Evolutionary conservation across 2,113 vertebrate genomes (phyloP).

Genomic region (Malurus alboscapulatus): DNA sequence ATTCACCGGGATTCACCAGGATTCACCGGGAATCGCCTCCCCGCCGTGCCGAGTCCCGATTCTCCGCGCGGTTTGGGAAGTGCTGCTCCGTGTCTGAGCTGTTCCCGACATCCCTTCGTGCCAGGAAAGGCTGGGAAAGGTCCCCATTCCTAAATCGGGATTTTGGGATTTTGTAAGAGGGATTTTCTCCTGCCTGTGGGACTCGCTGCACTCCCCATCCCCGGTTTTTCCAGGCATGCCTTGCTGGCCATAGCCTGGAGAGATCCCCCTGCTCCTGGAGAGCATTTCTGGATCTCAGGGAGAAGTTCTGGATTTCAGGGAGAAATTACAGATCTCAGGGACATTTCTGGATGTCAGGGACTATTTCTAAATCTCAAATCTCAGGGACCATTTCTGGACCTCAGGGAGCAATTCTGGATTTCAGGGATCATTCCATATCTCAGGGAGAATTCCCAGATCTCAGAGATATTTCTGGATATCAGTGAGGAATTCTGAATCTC

Average conservation of each 20-base stretch:
- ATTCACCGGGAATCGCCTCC: background rate
- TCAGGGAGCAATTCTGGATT: background rate
- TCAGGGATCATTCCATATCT: too few relatives aligned
- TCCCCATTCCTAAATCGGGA: background rate
- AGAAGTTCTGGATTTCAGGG: too few relatives aligned
- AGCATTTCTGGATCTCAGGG: background rate
- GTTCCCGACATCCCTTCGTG: fast-evolving
- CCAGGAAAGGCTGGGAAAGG: fast-evolving
- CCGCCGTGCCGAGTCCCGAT: fast-evolving
- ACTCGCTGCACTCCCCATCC: fast-evolving
- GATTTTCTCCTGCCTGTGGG: background rate
- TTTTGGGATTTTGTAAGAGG: background rate
- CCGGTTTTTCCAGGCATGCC: fast-evolving
- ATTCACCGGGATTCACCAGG: fast-evolving
- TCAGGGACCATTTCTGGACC: too few relatives aligned
- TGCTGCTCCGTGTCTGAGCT: fast-evolving
- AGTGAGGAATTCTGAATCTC: too few relatives aligned
- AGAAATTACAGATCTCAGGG: background rate
- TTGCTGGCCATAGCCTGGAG: background rate
- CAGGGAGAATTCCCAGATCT: too few relatives aligned
- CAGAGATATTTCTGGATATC: too few relatives aligned
- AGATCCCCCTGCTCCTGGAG: background rate
- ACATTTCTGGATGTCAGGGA: background rate
- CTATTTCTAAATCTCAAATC: background rate
- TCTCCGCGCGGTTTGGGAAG: fast-evolving